Evolutionary conservation across 2,797 vertebrate genomes (phyloP).

Genomic region (Huso huso): DNA sequence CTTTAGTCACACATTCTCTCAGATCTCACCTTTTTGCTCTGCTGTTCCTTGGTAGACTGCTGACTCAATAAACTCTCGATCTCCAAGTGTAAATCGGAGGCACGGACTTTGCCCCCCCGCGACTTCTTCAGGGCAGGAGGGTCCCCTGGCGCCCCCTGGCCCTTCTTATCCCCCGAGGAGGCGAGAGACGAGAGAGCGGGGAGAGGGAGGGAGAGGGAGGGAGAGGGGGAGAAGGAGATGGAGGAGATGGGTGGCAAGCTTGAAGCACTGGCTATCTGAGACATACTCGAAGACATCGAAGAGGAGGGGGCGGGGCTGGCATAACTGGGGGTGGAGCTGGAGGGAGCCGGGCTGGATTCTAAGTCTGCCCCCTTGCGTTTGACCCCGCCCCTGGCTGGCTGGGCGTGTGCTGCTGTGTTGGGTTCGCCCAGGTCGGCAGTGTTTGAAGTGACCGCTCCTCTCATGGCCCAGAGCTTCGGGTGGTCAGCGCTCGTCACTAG

Average conservation of each 20-base stretch:
- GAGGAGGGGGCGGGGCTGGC: slow-evolving; percentile 45
- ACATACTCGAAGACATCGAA: slow-evolving; percentile 22
- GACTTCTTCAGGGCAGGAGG: slow-evolving; percentile 39
- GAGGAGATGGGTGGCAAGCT: neutral
- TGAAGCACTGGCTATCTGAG: neutral
- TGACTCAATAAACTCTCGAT: slow-evolving; percentile 87
- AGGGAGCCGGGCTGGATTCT: neutral
- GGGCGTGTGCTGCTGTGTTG: slow-evolving; percentile 30
- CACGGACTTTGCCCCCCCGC: slow-evolving; percentile 31
- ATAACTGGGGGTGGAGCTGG: neutral
- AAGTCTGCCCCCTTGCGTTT: slow-evolving; percentile 64
- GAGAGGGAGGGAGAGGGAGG: slow-evolving; percentile 40
- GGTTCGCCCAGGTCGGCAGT: neutral
- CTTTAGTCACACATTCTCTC: too few relatives aligned
- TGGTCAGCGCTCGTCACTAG: slow-evolving; percentile 81
- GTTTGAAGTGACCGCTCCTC: slow-evolving; percentile 28
- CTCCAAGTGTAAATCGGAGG: slow-evolving; percentile 84
- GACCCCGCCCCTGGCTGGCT: slow-evolving; percentile 38
- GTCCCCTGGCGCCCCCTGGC: slow-evolving; percentile 25
- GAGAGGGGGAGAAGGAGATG: slow-evolving; percentile 2
- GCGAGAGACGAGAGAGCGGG: slow-evolving; percentile 44
- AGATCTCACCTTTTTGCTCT: slow-evolving; percentile 79
- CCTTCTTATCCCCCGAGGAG: slow-evolving; percentile 63
- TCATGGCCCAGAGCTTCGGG: slow-evolving; percentile 87
- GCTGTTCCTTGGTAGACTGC: slow-evolving; percentile 89